Evolutionary conservation across 2,113 vertebrate genomes (phyloP), one percentile per base, ranked within the genome.

Genomic region (Otolemur garnettii): DNA sequence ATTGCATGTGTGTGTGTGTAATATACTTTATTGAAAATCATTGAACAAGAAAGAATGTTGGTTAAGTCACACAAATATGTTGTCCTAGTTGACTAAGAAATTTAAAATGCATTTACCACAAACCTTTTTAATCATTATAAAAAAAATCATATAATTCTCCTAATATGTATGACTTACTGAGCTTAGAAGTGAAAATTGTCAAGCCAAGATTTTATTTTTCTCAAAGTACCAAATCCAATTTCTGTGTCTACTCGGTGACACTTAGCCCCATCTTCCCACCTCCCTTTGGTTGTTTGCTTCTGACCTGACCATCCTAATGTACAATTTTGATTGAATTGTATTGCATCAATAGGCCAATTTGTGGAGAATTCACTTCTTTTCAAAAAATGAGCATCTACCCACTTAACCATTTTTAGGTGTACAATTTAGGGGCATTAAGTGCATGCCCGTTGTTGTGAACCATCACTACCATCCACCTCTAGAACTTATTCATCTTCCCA

Each of bases 11-110:
- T 75, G 50, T 19, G 9, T 60, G 50, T 38, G 24, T 50, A 53
- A 33, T 19, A 15, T 9, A 78, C 15, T 42, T 82, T n/a, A 50
- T 42, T 64, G 0, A 59, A 90, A 92, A 53, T 80, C 84, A 71
- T 95, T 92, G 10, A 87, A 82, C 30, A 45, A 88, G 45, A 80
- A 91, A 91, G 35, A 75, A 92, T 45, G 12, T 45, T 96, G 2
- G 33, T 87, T 57, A 78, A 85, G 14, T 87, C 24, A 85, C 1
- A 75, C 0, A 57, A 82, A 72, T 3, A 55, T 60, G n/a, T 26
- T 88, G 30, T 45, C n/a, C 87, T 96, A 50, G 45, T 92, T 80
- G 35, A 93, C 45, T 90, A 93, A 88, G 72, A 62, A 88, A 87
- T 64, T 57, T 1, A 79, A 95, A 83, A 88, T 60, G 26, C 68